These are phyloP conservation scores for Ariolimax columbianus DNA, from an alignment of 2,888 invertebrate genomes.

Conservation along the genomic window DNA sequence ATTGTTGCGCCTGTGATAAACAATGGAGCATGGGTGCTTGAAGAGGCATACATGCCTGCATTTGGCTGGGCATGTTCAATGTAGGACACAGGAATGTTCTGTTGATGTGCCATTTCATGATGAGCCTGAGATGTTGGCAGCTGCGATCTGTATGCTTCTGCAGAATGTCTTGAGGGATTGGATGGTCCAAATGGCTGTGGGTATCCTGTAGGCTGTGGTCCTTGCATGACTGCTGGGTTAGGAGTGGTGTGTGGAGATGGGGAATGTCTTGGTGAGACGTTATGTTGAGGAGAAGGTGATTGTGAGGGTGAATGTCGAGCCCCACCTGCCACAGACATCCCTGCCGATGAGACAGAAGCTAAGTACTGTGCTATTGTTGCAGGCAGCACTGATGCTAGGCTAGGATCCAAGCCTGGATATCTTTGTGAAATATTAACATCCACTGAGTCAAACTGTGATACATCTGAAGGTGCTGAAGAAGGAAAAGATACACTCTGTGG, in stretches of 20 bases:
- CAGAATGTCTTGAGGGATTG: background rate
- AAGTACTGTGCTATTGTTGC: slow-evolving; percentile 51
- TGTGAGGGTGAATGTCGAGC: slow-evolving; percentile 20
- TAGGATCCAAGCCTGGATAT: slow-evolving; percentile 45
- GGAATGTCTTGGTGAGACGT: slow-evolving; percentile 22
- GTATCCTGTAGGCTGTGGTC: background rate
- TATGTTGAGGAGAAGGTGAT: slow-evolving; percentile 23
- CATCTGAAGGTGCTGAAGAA: slow-evolving; percentile 13
- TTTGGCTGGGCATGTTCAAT: background rate
- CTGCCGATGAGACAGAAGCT: slow-evolving; percentile 33
- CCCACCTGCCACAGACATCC: slow-evolving; percentile 19
- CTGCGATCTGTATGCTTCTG: background rate
- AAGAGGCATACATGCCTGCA: background rate
- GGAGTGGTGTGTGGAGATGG: background rate
- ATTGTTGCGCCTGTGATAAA: background rate
- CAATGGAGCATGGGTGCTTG: slow-evolving; percentile 7
- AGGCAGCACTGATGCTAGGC: slow-evolving; percentile 45
- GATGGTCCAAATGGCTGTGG: background rate
- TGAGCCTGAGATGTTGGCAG: background rate
- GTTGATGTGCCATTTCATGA: slow-evolving; percentile 37
- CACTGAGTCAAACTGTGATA: slow-evolving; percentile 13
- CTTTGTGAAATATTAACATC: slow-evolving; percentile 11
- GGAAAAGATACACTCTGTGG: slow-evolving; percentile 19
- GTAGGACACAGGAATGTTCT: background rate
- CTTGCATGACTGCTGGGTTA: slow-evolving; percentile 6